phyloP scores from a whole-genome alignment of 2,797 vertebrate species.

The Melanotaenia pygmaea region DNA sequence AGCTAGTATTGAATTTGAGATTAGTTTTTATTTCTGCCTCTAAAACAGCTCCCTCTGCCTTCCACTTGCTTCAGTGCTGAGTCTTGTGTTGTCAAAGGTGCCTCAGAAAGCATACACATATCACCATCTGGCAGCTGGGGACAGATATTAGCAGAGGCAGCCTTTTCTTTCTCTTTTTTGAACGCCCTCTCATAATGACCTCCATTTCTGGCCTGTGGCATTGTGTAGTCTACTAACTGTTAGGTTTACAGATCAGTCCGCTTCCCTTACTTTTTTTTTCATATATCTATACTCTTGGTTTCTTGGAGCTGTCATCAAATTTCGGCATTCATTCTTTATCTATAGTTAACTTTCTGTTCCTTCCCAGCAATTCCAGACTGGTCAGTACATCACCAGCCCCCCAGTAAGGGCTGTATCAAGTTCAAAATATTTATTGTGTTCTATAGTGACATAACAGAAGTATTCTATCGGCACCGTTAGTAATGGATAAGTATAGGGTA shows the following conservation, averaged over 20 bases:
- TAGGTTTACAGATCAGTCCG: slow-evolving; percentile 62
- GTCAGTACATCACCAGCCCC: background rate
- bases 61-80: slow-evolving; percentile 57
- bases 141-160: slow-evolving; percentile 65
- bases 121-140: slow-evolving; percentile 73
- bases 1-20: slow-evolving; percentile 93
- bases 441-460: background rate
- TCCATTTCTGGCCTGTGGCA: slow-evolving; percentile 53
- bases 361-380: background rate
- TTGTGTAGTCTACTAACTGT: slow-evolving; percentile 63
- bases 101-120: slow-evolving; percentile 54
- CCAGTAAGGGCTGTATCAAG: background rate
- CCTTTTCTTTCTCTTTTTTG: slow-evolving; percentile 31
- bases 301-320: slow-evolving; percentile 30
- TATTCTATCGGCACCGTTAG: background rate
- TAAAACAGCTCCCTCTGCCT: slow-evolving; percentile 82
- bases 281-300: slow-evolving; percentile 32
- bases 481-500: background rate
- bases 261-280: slow-evolving; percentile 42
- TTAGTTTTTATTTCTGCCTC: slow-evolving; percentile 92
- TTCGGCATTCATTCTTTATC: slow-evolving; percentile 15
- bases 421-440: background rate
- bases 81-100: slow-evolving; percentile 66
- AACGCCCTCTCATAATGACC: slow-evolving; percentile 70
- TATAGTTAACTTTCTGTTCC: background rate